Evolutionary conservation across 2,888 invertebrate species (phyloP).

Genomic region (Mylabris sibirica): DNA sequence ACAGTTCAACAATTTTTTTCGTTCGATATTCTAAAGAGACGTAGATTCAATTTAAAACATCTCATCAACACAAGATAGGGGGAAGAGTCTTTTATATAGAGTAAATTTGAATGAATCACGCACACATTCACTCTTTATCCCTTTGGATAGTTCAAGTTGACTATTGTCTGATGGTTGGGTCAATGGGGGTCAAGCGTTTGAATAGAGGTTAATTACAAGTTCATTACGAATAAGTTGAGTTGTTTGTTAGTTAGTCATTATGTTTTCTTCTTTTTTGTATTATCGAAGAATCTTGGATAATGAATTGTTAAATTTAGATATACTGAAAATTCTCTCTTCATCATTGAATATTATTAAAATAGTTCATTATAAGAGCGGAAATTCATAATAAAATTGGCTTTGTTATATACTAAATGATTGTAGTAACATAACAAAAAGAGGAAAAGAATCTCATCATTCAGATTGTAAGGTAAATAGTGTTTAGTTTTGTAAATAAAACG

Average conservation of each 20-base stretch:
- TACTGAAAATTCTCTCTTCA: no score
- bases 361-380: no score
- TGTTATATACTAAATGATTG: no score
- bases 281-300: not conserved
- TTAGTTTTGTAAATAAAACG: conserved; percentile 32
- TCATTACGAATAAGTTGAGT: conserved; percentile 6
- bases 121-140: not conserved
- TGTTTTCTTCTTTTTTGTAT: not conserved
- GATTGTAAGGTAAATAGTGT: conserved; percentile 31
- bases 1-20: not conserved
- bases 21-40: not conserved
- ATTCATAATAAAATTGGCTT: no score
- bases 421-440: no score
- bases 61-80: not conserved
- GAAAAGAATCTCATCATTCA: not conserved
- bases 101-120: conserved; percentile 11
- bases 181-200: conserved; percentile 23
- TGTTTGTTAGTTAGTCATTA: not conserved
- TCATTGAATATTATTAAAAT: no score
- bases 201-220: conserved; percentile 30
- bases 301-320: no score
- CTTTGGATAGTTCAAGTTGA: not conserved
- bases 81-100: conserved; percentile 2
- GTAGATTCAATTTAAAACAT: conserved; percentile 4
- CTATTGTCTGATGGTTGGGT: conserved; percentile 17